Evolutionary conservation across 2,797 vertebrate species (phyloP).

Genomic region (Urosaurus nigricauda): DNA sequence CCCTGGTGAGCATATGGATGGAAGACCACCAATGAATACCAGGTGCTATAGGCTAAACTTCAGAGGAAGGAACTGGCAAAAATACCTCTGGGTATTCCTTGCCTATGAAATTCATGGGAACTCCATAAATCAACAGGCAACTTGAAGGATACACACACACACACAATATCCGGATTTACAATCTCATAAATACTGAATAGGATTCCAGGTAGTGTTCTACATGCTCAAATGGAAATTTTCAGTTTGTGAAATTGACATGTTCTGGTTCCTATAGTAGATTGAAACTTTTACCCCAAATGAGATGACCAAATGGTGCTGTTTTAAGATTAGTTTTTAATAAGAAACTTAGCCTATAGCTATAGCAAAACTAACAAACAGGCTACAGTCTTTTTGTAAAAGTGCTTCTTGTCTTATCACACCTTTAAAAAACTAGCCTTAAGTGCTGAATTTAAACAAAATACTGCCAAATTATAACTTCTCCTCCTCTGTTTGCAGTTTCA

Average conservation of each 20-base stretch:
- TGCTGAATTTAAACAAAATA: slow-evolving; percentile 19
- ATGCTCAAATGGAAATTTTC: background rate
- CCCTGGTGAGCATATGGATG: too few relatives aligned
- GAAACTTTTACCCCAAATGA: background rate
- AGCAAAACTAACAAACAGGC: background rate
- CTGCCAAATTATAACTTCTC: slow-evolving; percentile 33
- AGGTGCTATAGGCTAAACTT: too few relatives aligned
- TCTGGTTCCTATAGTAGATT: background rate
- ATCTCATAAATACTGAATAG: too few relatives aligned
- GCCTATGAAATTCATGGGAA: too few relatives aligned
- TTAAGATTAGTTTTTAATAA: background rate
- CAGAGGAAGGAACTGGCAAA: too few relatives aligned
- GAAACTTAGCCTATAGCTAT: background rate
- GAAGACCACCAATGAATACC: too few relatives aligned
- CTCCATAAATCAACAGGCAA: too few relatives aligned
- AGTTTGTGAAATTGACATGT: background rate
- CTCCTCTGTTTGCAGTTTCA: slow-evolving; percentile 77
- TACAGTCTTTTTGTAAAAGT: background rate
- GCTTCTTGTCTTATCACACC: background rate
- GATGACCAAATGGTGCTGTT: background rate
- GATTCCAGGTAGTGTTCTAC: background rate
- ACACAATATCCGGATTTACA: too few relatives aligned
- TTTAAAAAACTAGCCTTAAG: slow-evolving; percentile 28
- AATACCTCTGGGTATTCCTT: too few relatives aligned
- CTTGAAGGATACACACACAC: too few relatives aligned